phyloP scores from a whole-genome alignment of 2,797 vertebrate species.

The Squalus acanthias region DNA sequence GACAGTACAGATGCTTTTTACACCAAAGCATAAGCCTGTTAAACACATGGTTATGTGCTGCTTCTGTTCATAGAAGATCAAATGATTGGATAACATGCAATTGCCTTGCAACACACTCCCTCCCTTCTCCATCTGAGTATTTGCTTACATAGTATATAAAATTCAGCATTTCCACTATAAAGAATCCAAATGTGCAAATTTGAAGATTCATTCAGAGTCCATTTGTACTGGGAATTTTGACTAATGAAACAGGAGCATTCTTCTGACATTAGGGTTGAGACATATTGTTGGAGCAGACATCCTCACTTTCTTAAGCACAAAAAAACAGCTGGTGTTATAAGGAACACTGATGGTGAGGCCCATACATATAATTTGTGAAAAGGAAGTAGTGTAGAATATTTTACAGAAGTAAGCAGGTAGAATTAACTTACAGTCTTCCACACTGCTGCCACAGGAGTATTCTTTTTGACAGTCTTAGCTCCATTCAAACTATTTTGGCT shows the following conservation, averaged over 20 bases:
- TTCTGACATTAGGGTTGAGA: background rate
- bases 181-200: background rate
- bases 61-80: background rate
- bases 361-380: too few relatives aligned
- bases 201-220: background rate
- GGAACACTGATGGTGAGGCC: background rate
- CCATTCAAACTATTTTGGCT: constrained; percentile 43
- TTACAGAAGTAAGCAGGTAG: background rate
- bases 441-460: constrained; percentile 42
- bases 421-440: constrained; percentile 50
- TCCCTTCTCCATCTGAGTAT: background rate
- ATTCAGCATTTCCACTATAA: background rate
- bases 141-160: background rate
- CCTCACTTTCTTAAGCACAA: background rate
- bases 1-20: background rate
- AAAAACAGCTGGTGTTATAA: background rate
- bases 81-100: background rate
- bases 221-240: background rate
- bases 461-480: constrained; percentile 43
- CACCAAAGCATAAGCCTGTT: background rate
- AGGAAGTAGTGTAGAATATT: background rate
- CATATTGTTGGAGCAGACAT: background rate
- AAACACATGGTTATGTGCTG: background rate
- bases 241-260: background rate
- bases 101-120: background rate